phyloP scores from a whole-genome alignment of 2,888 invertebrate genomes.

The Diplolepis rosae region DNA sequence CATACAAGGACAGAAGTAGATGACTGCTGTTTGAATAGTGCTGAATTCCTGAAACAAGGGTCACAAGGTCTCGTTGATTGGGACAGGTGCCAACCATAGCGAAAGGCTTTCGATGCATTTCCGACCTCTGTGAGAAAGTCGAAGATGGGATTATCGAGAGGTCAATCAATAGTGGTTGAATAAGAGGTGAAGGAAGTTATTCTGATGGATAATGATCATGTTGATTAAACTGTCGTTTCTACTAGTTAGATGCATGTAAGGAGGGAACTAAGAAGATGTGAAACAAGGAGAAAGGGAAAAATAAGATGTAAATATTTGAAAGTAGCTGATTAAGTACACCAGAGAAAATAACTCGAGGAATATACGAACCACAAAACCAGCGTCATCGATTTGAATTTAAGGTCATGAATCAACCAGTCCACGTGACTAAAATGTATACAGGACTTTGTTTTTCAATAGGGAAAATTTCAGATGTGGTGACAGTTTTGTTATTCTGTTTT shows the following conservation, averaged over 20 bases:
- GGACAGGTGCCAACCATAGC: conserved; percentile 15
- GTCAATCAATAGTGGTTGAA: neutral
- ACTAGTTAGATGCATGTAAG: neutral
- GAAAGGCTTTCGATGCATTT: neutral
- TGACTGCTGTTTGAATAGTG: conserved; percentile 19
- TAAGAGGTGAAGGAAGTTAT: neutral
- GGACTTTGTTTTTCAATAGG: no score
- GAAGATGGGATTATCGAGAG: conserved; percentile 3
- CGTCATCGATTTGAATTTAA: no score
- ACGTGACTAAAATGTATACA: no score
- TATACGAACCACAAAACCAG: no score
- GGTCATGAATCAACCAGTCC: no score
- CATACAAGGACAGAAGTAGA: conserved; percentile 47
- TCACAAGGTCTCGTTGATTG: conserved; percentile 5
- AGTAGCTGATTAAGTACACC: no score
- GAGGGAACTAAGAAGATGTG: neutral
- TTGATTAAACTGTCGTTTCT: conserved; percentile 3
- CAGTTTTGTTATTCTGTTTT: no score
- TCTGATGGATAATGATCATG: neutral
- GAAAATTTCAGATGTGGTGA: no score
- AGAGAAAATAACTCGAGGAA: no score
- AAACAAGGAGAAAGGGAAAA: no score
- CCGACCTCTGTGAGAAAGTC: neutral
- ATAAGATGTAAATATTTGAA: neutral
- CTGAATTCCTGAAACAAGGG: conserved; percentile 12